A percentile compares a stretch with the other conserved stretches of the same genome.
These are phyloP conservation scores for Aphidius ervi DNA, from an alignment of 1,140 invertebrate species.

Conservation along the genomic window DNA sequence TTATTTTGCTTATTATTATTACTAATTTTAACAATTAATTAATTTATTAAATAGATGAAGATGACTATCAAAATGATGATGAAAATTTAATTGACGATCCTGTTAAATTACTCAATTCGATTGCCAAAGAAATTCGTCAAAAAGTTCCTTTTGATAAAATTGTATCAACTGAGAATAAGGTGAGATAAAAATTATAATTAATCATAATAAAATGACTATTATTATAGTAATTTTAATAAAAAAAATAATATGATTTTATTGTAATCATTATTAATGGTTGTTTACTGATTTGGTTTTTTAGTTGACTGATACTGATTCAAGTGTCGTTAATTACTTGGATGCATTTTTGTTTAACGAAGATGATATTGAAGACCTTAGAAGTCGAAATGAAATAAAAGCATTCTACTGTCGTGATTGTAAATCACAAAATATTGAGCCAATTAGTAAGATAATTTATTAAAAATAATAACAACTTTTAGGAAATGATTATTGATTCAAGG, in stretches of 20 bases:
- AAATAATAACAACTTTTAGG: no score
- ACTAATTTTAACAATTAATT: no score
- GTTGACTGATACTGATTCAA: conserved; percentile 54
- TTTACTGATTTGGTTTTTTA: not conserved
- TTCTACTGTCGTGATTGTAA: conserved; percentile 65
- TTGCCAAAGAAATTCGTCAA: conserved; percentile 54
- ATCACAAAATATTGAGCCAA: conserved; percentile 57
- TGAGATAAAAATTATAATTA: not conserved
- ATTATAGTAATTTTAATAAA: conserved; percentile 10
- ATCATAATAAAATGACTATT: conserved; percentile 11
- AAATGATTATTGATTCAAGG: no score
- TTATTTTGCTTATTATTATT: no score
- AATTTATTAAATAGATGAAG: conserved; percentile 12
- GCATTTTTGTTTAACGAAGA: conserved; percentile 69
- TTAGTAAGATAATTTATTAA: conserved; percentile 54
- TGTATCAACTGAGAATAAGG: conserved; percentile 53
- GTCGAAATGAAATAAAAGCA: conserved; percentile 58
- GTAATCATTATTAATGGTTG: no score
- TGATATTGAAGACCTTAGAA: conserved; percentile 58
- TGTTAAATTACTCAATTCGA: conserved; percentile 44
- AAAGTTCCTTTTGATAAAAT: conserved; percentile 57
- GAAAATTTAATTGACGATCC: conserved; percentile 33
- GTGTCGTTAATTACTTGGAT: conserved; percentile 64
- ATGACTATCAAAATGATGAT: not conserved
- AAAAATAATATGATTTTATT: no score